These are phyloP conservation scores for mouse (Mus musculus) DNA, from an alignment of 2,113 vertebrate species.

Conservation along the genomic window GRCm39 chr5:33273501-33274000, in stretches of 20 bases:
- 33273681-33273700: conserved; percentile 2
- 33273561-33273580: background rate
- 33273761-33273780: background rate
- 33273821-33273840: background rate
- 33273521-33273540: background rate
- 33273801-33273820: background rate
- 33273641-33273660: too few relatives aligned
- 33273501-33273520: background rate
- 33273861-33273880: background rate
- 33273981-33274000: background rate
- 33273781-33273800: background rate
- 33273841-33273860: background rate
- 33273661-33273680: background rate
- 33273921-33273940: background rate
- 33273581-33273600: background rate
- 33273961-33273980: too few relatives aligned
- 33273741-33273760: background rate
- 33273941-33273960: background rate
- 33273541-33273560: background rate
- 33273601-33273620: background rate
- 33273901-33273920: background rate
- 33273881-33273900: background rate
- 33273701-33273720: background rate
- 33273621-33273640: too few relatives aligned
- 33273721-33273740: background rate